Conservation (phyloP, 2,113 vertebrate genomes). For the Monopterus albus region DNA sequence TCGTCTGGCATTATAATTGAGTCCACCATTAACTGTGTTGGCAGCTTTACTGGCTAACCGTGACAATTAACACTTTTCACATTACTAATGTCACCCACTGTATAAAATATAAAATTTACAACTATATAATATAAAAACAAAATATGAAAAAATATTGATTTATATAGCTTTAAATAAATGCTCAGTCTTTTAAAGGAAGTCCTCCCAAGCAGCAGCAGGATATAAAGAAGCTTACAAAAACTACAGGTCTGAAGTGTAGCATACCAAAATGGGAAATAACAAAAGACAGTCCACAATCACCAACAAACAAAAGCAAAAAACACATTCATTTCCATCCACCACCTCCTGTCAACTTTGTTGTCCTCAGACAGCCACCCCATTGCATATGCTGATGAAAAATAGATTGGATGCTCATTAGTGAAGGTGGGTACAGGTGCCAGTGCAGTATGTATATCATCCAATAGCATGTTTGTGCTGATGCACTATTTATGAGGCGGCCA, state of each 20-base stretch:
- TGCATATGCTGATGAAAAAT: constrained; percentile 86
- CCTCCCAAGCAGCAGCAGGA: neutral
- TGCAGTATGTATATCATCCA: constrained; percentile 70
- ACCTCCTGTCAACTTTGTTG: constrained; percentile 6
- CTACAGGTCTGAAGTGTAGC: neutral
- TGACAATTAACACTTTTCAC: no score
- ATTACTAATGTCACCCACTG: no score
- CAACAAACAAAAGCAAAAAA: constrained; percentile 5
- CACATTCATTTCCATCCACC: neutral
- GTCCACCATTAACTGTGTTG: no score
- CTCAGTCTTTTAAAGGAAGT: neutral
- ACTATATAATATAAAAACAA: no score
- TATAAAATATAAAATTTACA: no score
- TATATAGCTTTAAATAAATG: neutral
- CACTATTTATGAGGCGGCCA: constrained; percentile 83
- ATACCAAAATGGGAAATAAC: neutral
- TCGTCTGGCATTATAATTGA: no score
- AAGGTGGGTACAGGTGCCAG: constrained; percentile 82
- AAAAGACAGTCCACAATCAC: neutral
- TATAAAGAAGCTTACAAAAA: neutral
- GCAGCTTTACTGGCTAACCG: no score
- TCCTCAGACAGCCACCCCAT: constrained; percentile 49
- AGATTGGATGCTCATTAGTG: constrained; percentile 81
- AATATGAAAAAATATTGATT: no score
- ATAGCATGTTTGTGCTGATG: constrained; percentile 84